Percentiles rank a stretch among this genome's conserved stretches.
phyloP scores from a whole-genome alignment of 2,113 vertebrate species.

The Callorhinus ursinus region DNA sequence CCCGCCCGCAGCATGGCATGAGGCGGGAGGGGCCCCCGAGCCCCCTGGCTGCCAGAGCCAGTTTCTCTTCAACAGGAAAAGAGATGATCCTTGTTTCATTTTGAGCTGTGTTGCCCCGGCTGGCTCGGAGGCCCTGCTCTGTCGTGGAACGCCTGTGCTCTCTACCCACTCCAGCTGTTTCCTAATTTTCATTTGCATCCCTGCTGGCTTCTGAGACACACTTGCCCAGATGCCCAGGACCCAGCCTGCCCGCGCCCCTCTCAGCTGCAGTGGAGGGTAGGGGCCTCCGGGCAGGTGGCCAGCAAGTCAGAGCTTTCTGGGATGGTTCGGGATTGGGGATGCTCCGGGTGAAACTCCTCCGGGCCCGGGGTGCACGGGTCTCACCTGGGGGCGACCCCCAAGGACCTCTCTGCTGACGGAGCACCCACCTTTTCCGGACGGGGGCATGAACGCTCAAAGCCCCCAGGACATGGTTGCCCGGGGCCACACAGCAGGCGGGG shows the following conservation, averaged over 20 bases:
- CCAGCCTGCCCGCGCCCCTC: not conserved
- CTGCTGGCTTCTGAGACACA: accelerated
- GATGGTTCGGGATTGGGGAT: not conserved
- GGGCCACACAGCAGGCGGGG: accelerated
- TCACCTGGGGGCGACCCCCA: not conserved
- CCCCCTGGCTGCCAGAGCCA: constrained; percentile 17
- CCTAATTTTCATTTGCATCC: not conserved
- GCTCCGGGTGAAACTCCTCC: not conserved
- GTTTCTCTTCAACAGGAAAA: constrained; percentile 81
- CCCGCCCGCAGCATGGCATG: accelerated
- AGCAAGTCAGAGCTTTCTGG: accelerated
- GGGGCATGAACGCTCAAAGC: accelerated
- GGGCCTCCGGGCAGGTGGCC: accelerated
- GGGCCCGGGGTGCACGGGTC: accelerated
- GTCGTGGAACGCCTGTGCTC: constrained; percentile 29
- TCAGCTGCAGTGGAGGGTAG: accelerated
- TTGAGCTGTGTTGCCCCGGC: constrained; percentile 58
- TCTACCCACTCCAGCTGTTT: constrained; percentile 55
- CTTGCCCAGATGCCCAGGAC: accelerated
- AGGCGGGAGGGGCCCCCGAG: not conserved
- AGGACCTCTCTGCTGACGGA: accelerated
- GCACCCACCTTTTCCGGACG: not conserved
- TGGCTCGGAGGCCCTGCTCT: constrained; percentile 53
- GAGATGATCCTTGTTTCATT: constrained; percentile 77
- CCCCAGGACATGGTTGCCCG: not conserved